Base-by-base conservation (phyloP, 1,140 invertebrate genomes). In the Diabrotica undecimpunctata region DNA sequence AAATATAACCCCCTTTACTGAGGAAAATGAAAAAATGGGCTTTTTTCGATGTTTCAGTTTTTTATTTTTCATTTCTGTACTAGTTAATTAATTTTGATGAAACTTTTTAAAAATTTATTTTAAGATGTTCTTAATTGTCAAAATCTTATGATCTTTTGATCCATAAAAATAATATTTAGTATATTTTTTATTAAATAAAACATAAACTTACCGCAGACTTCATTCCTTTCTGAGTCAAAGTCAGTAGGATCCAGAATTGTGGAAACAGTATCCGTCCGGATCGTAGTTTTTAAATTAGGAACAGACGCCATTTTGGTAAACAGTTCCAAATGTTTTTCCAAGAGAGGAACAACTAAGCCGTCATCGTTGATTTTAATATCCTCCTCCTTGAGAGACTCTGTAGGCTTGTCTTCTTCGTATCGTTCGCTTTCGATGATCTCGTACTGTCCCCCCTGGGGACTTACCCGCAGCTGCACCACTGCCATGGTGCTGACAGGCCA, bases 401-500 rank as follows among this genome's bases (percentile, higher is more conserved):
- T n/a, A 6, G 50, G 50, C 5, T 9, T 36, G 10, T 60, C 50
- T 9, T 39, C 25, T 36, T 52, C n/a, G 38, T 7, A 9, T 51
- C 55, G 10, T 12, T 54, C 13, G 12, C 69, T 72, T 12, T 73
- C 66, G 7, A 79, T 58, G 0, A 76, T 74, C 38, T 74, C 75
- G 66, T 79, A 78, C 6, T 77, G 72, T 36, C 74, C 72, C 8
- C 77, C 77, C 38, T 78, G 67, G 12, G 72, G 69, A 62, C 77
- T 76, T 25, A 80, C 73, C 13, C 73, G 71, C 54, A 80, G 62
- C 60, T 80, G 77, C 7, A 80, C 78, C 9, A 78, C 72, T 9
- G 78, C 78, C 67, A 79, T 69, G 38, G 75, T 74, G 61, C 64
- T 73, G 25, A 78, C 73, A 11, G 78, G 78, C 78, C 78, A 79